Evolutionary conservation across 1,140 invertebrate species (phyloP), one percentile per base, ranked within the genome.

Genomic region (Brachystomella parvula): DNA sequence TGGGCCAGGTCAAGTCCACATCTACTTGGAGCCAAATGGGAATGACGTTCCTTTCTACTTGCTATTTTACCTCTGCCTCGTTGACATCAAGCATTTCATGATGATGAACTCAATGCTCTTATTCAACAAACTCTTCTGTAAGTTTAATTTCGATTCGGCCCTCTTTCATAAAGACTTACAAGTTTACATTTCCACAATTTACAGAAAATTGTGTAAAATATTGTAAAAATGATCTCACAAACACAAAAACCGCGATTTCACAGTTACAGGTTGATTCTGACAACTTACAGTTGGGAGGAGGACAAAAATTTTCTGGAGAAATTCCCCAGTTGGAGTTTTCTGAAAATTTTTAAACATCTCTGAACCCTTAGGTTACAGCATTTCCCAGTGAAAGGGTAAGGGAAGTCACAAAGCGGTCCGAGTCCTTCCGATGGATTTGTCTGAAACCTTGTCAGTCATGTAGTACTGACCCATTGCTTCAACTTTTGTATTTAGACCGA

Each of bases 21-120:
- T 67, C n/a, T 30, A 62, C 31, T 47, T 62, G 21, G 65, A 67
- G 30, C 65, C 65, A 12, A 44, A 35, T n/a, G 65, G 65, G n/a
- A 6, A 47, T 3, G 65, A 67, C 28, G 29, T 39, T 26, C 65
- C 65, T 9, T 67, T 49, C 65, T 67, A 67, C 31, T 28, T 67
- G 15, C 60, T 67, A 3, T 67, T 67, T 30, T 57, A 58, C 31
- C 28, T 61, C 9, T 67, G 65, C 60, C 60, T 67, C 3, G 47
- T 49, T 2, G 60, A 67, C 47, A 53, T 67, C n/a, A 62, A 67
- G 47, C 30, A 39, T 29, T 67, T 33, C 35, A 24, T 53, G 1
- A 63, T 67, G 15, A 3, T 31, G 9, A 63, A 59, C 66, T 58
- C 57, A 31, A 61, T 61, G 2, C n/a, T 35, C n/a, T 21, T 67